Percentiles rank a stretch among this genome's conserved stretches.
These are phyloP conservation scores for Chloroclystis v-ata DNA, from an alignment of 2,888 invertebrate species.

Conservation along the genomic window DNA sequence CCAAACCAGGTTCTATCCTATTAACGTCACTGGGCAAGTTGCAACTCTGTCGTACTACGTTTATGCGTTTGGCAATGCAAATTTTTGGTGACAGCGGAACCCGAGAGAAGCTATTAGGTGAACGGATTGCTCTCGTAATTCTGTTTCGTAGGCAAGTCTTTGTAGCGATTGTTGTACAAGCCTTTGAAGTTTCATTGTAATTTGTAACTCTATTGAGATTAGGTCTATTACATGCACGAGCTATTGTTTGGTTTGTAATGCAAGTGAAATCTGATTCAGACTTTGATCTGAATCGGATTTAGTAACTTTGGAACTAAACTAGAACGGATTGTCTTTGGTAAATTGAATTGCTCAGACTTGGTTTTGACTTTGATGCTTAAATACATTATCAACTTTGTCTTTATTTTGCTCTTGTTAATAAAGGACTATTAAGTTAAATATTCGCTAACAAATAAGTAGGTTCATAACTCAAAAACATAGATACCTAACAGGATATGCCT, in stretches of 20 bases:
- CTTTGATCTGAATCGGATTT: slow-evolving; percentile 21
- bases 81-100: slow-evolving; percentile 68
- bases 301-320: slow-evolving; percentile 18
- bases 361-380: neutral
- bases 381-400: neutral
- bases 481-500: no score
- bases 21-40: slow-evolving; percentile 13
- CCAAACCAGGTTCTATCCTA: slow-evolving; percentile 44
- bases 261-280: slow-evolving; percentile 43
- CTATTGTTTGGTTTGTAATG: slow-evolving; percentile 43
- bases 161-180: slow-evolving; percentile 48
- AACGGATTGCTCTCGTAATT: slow-evolving; percentile 72
- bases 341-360: slow-evolving; percentile 2
- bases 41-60: slow-evolving; percentile 49
- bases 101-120: slow-evolving; percentile 65
- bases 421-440: no score
- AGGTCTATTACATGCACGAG: slow-evolving; percentile 35
- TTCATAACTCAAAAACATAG: no score
- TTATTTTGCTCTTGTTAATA: no score
- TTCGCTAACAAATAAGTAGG: no score
- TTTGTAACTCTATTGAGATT: slow-evolving; percentile 53
- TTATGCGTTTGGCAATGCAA: slow-evolving; percentile 54
- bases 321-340: slow-evolving; percentile 1
- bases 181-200: slow-evolving; percentile 59
- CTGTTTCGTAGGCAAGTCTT: slow-evolving; percentile 73